phyloP scores from a whole-genome alignment of 2,797 vertebrate species.

The Chaunax sp. region DNA sequence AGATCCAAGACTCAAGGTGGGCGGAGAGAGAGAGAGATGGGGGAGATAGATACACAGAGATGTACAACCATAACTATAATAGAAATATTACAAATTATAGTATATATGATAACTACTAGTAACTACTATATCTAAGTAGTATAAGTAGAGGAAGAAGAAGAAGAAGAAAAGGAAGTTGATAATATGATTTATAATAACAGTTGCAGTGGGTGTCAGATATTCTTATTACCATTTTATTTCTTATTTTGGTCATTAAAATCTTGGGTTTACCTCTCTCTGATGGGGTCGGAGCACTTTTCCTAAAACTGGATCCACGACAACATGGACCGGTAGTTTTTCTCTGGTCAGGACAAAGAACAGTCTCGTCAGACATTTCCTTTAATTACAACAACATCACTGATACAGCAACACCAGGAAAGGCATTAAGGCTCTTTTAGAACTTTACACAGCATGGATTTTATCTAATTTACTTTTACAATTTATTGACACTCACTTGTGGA shows the following conservation, averaged over 20 bases:
- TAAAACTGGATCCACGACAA: slow-evolving; percentile 96
- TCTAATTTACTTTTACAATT: no score
- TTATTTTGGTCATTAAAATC: not conserved
- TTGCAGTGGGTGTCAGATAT: no score
- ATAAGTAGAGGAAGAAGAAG: no score
- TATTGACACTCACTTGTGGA: not conserved
- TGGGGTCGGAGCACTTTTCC: slow-evolving; percentile 93
- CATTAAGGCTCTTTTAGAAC: not conserved
- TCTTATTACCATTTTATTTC: not conserved
- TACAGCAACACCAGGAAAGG: not conserved
- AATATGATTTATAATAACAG: not conserved
- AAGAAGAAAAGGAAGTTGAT: no score
- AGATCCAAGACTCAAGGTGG: no score
- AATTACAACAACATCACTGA: not conserved
- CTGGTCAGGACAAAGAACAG: slow-evolving; percentile 70
- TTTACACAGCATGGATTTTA: no score
- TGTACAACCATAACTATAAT: no score
- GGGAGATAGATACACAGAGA: no score
- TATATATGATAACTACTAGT: no score
- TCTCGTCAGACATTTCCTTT: not conserved
- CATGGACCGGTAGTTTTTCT: slow-evolving; percentile 94
- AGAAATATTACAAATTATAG: no score
- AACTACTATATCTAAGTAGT: no score
- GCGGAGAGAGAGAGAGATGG: no score
- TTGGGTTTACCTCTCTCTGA: slow-evolving; percentile 92